A percentile compares a stretch with the other conserved stretches of the same genome.
These are phyloP conservation scores for Encarsia formosa DNA, from an alignment of 2,888 invertebrate species.

Conservation along the genomic window DNA sequence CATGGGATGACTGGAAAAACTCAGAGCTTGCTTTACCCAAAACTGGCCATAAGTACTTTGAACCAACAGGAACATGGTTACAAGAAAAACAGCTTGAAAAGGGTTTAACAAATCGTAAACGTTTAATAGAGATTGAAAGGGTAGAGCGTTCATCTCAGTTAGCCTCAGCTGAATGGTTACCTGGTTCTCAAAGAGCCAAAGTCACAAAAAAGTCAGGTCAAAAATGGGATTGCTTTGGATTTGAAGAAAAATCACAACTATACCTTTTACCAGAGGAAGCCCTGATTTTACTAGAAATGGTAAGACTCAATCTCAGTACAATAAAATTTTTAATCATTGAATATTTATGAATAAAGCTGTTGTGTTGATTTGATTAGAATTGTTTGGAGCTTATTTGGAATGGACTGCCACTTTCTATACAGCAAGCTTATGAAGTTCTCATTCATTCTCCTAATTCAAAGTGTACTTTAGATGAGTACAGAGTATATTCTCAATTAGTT, in stretches of 20 bases:
- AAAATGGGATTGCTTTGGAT: constrained; percentile 58
- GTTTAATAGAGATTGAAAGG: constrained; percentile 56
- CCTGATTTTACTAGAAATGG: constrained; percentile 63
- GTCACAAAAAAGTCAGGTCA: constrained; percentile 57
- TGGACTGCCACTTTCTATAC: constrained; percentile 59
- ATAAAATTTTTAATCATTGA: constrained; percentile 4
- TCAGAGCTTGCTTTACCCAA: constrained; percentile 54
- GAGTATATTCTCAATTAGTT: constrained; percentile 59
- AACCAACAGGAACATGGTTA: constrained; percentile 58
- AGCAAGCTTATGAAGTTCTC: constrained; percentile 62
- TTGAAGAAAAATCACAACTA: constrained; percentile 51
- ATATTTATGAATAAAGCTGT: constrained; percentile 10
- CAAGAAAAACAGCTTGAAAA: constrained; percentile 60
- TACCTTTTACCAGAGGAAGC: constrained; percentile 65
- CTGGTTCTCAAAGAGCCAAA: constrained; percentile 54
- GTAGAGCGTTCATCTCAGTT: constrained; percentile 58
- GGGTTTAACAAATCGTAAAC: constrained; percentile 55
- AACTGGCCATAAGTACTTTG: constrained; percentile 56
- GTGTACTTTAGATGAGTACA: constrained; percentile 55
- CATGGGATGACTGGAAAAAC: constrained; percentile 49
- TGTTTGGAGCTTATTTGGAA: constrained; percentile 58
- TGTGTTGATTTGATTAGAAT: no score
- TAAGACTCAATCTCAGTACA: constrained; percentile 38
- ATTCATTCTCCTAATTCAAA: constrained; percentile 42
- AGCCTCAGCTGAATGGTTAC: constrained; percentile 58